Evolutionary conservation across 1,140 invertebrate species (phyloP), one percentile per base, ranked within the genome.

Genomic region (Brachionus paranguensis): DNA sequence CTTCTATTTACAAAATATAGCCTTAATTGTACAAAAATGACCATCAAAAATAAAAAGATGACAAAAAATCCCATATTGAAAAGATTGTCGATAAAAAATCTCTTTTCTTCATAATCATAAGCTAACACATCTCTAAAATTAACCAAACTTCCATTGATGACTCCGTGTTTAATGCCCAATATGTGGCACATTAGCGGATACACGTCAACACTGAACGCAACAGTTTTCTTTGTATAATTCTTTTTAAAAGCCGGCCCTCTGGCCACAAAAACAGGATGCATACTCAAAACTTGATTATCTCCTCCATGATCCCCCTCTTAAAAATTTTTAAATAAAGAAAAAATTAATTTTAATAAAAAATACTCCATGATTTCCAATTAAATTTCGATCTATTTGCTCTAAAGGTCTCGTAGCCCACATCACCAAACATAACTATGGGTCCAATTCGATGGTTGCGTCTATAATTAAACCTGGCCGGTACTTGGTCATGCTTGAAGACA

Each of bases 231-330:
- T 86, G 89, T 90, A 83, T 90, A 90, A 41, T 90, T 87, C 72
- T 88, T 85, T 85, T 90, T 89, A 86, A 94, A 92, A 33, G 90
- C 88, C 55, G 93, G 93, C 8, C 93, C 93, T 81, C 89, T 88
- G 0, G 92, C 93, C 83, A 93, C 90, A 85, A 94, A 94, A 85
- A 93, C 92, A 27, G 93, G 91, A 86, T 91, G 91, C 93, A 94
- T 93, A 14, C 89, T 88, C 47, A 85, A 78, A 3, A 88, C 86
- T 14, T 87, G 87, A 85, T 93, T 93, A 85, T 92, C 91, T 85
- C 93, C 93, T 1, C 93, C 93, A 87, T 93, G 93, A 17, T 91
- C 86, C 1, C 93, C 93, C 88, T 87, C 70, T 76, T 29, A 0
- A 53, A 45, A 50, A 47, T 47, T 47, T 47, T 47, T 47, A 37